Evolutionary conservation across 2,797 vertebrate species (phyloP).

Genomic region (Gymnopithys bicolor): DNA sequence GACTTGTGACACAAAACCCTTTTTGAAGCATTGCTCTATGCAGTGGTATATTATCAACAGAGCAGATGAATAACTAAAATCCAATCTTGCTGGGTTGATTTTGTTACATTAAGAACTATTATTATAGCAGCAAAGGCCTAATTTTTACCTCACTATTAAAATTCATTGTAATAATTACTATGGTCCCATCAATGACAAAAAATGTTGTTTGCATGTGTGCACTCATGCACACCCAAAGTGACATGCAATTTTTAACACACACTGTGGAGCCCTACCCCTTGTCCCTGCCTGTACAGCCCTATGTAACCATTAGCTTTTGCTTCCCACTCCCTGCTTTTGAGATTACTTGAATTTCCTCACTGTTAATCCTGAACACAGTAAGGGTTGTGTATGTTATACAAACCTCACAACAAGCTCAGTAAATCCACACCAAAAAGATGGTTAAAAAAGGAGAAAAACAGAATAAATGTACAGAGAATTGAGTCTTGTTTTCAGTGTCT

Average conservation of each 20-base stretch:
- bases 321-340: not conserved
- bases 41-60: conserved; percentile 59
- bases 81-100: conserved; percentile 55
- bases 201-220: not conserved
- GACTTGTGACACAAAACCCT: conserved; percentile 61
- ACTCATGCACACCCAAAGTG: not conserved
- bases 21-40: conserved; percentile 38
- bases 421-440: not conserved
- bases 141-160: conserved; percentile 51
- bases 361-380: not conserved
- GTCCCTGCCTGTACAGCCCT: not conserved
- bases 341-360: not conserved
- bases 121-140: conserved; percentile 31
- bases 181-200: conserved; percentile 51
- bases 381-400: not conserved
- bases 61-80: conserved; percentile 65
- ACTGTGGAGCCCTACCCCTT: not conserved
- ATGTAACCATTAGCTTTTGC: not conserved
- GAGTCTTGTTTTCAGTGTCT: not conserved
- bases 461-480: not conserved
- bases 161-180: conserved; percentile 61
- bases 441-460: not conserved
- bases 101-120: conserved; percentile 59
- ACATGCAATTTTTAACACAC: conserved; percentile 1
- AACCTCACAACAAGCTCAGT: not conserved